Conservation (phyloP, 2,888 invertebrate genomes). For the Synanthedon tipuliformis region DNA sequence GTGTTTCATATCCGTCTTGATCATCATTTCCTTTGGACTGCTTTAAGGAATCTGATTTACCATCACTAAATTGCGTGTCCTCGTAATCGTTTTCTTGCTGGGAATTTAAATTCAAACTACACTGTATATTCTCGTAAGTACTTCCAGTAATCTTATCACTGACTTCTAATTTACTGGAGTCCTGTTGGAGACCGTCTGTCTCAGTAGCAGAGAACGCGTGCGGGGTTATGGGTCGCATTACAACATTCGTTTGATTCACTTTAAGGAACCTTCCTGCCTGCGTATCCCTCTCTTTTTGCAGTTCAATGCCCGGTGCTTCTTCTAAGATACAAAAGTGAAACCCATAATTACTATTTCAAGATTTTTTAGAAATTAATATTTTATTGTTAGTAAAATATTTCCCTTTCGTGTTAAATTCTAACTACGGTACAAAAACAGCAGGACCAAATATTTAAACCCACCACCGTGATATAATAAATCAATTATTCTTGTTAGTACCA, state of each 20-base stretch:
- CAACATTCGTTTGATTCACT: conserved; percentile 50
- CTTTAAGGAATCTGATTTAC: conserved; percentile 5
- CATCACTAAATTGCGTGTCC: conserved; percentile 7
- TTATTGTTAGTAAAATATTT: conserved; percentile 32
- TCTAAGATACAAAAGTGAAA: conserved; percentile 70
- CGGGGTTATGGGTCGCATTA: conserved; percentile 51
- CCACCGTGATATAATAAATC: conserved; percentile 42
- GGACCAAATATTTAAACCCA: conserved; percentile 37
- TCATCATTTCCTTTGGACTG: conserved; percentile 11
- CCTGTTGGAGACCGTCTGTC: conserved; percentile 17
- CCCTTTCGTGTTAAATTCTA: conserved; percentile 42
- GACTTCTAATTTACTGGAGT: conserved; percentile 8
- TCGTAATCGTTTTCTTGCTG: conserved; percentile 17
- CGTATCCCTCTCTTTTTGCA: conserved; percentile 63
- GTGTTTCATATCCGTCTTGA: conserved; percentile 43
- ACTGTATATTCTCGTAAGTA: conserved; percentile 49
- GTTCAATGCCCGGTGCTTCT: conserved; percentile 65
- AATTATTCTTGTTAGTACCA: conserved; percentile 55
- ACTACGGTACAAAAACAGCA: conserved; percentile 35
- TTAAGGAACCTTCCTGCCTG: conserved; percentile 77
- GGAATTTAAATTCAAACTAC: conserved; percentile 21
- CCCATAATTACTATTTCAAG: conserved; percentile 39
- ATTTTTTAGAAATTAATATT: neutral
- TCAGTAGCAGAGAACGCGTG: conserved; percentile 38
- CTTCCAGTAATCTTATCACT: conserved; percentile 22